A percentile compares a stretch with the other conserved stretches of the same genome.
Conservation (phyloP, 2,113 vertebrate species). For the Anarhynchus alexandrinus region DNA sequence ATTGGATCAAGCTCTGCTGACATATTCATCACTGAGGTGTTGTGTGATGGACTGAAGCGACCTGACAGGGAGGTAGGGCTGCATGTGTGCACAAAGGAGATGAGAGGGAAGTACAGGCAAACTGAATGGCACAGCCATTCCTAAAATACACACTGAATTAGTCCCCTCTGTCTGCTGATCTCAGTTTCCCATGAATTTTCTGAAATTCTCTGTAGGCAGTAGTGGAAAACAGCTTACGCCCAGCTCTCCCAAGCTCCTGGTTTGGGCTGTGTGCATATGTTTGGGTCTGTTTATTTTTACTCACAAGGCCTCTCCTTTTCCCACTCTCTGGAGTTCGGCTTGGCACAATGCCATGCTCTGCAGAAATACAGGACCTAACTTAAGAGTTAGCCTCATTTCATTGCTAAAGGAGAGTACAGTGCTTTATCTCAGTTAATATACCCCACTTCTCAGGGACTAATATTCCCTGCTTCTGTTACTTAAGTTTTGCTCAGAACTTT, state of each 20-base stretch:
- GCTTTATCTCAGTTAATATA: not conserved
- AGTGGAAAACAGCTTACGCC: slow-evolving; percentile 12
- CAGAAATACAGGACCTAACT: not conserved
- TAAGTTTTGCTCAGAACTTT: not conserved
- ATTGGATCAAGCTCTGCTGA: not conserved
- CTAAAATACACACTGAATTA: not conserved
- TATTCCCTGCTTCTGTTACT: not conserved
- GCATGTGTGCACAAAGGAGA: not conserved
- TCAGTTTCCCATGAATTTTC: slow-evolving; percentile 25
- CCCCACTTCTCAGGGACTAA: not conserved
- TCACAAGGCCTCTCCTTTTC: slow-evolving; percentile 31
- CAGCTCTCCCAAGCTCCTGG: not conserved
- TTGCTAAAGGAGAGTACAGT: not conserved
- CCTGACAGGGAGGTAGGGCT: not conserved
- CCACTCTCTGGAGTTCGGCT: not conserved
- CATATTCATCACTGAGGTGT: not conserved
- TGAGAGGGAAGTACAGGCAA: not conserved
- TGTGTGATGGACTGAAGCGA: not conserved
- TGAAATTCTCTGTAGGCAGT: slow-evolving; percentile 36
- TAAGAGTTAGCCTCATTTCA: not conserved
- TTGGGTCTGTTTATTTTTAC: slow-evolving; percentile 54
- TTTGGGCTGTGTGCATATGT: not conserved
- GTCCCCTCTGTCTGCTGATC: not conserved
- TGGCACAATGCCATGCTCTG: not conserved
- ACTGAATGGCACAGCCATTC: not conserved